Percentiles rank a stretch among this genome's conserved stretches.
phyloP scores from a whole-genome alignment of 2,888 invertebrate genomes.

The Muschampia plurimacula region DNA sequence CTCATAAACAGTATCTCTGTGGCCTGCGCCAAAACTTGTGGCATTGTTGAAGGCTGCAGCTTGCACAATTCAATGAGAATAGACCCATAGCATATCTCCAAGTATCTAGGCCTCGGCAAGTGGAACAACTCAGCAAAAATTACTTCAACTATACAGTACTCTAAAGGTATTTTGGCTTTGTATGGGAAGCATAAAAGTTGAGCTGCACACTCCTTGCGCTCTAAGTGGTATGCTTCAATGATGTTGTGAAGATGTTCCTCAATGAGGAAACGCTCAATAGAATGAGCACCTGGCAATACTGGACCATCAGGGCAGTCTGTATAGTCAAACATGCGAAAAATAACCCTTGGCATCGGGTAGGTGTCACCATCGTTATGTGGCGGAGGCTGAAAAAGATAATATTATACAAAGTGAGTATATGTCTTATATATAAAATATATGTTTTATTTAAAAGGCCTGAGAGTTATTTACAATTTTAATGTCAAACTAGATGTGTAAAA shows the following conservation, averaged over 20 bases:
- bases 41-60: slow-evolving; percentile 98
- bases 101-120: slow-evolving; percentile 94
- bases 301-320: slow-evolving; percentile 98
- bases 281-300: slow-evolving; percentile 97
- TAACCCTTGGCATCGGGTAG: slow-evolving; percentile 98
- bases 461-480: too few species aligned
- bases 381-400: slow-evolving; percentile 87
- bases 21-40: slow-evolving; percentile 98
- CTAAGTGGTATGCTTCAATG: slow-evolving; percentile 93
- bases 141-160: slow-evolving; percentile 99
- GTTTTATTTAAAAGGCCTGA: too few species aligned
- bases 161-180: slow-evolving; percentile 97
- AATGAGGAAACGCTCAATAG: slow-evolving; percentile 98
- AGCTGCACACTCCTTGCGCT: slow-evolving; percentile 98
- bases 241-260: slow-evolving; percentile 99
- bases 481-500: too few species aligned
- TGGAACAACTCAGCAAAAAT: slow-evolving; percentile 97
- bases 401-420: background rate
- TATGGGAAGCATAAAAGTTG: slow-evolving; percentile 96
- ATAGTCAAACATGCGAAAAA: slow-evolving; percentile 99
- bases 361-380: slow-evolving; percentile 95
- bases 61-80: slow-evolving; percentile 98
- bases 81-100: slow-evolving; percentile 93
- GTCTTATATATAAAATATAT: too few species aligned
- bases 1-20: slow-evolving; percentile 98